Conservation (phyloP, 2,797 vertebrate genomes). For the Megaceryle alcyon region DNA sequence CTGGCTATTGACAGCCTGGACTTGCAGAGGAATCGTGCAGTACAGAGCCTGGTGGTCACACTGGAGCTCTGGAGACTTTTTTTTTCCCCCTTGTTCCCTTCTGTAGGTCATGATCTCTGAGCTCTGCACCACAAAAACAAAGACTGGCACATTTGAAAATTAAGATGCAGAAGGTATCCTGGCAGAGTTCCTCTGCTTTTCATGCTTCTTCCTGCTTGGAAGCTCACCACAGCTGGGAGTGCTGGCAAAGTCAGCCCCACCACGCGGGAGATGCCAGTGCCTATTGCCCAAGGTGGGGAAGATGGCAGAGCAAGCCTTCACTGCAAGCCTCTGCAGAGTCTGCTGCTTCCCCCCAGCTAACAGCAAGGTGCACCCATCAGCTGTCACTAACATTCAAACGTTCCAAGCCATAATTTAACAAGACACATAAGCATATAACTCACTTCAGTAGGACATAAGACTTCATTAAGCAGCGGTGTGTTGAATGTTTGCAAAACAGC, state of each 20-base stretch:
- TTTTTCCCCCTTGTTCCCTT: accelerated
- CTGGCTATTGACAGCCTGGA: accelerated
- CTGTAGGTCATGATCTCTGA: background rate
- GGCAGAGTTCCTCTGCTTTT: background rate
- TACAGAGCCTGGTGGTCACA: too few relatives aligned
- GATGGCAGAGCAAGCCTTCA: background rate
- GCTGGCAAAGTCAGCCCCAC: background rate
- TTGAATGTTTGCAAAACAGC: background rate
- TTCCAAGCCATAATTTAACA: background rate
- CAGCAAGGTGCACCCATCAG: background rate
- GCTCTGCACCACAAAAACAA: background rate
- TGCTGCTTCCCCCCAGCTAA: background rate
- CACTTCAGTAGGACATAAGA: background rate
- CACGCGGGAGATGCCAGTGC: background rate
- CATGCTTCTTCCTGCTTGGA: background rate
- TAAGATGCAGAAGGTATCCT: background rate
- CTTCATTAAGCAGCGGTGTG: accelerated
- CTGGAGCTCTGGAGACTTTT: too few relatives aligned
- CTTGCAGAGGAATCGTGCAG: background rate
- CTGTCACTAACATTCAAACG: background rate
- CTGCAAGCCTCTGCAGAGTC: background rate
- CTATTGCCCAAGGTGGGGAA: background rate
- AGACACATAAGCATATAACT: background rate
- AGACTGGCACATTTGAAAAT: background rate
- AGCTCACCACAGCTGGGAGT: background rate